phyloP scores from a whole-genome alignment of 2,888 invertebrate genomes.

The Kryphioiulus occultus region DNA sequence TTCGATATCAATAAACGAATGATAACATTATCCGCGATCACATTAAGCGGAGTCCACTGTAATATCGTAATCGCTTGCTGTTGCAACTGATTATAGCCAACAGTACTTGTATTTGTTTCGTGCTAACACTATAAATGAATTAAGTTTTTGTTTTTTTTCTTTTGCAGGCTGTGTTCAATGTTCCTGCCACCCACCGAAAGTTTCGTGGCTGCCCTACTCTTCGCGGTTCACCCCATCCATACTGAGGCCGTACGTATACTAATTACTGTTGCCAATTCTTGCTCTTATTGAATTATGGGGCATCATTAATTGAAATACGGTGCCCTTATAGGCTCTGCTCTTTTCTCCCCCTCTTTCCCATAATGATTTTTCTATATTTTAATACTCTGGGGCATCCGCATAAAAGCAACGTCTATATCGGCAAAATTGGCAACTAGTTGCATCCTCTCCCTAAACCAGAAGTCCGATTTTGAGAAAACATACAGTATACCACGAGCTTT shows the following conservation, averaged over 20 bases:
- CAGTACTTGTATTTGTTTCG: too few relatives aligned
- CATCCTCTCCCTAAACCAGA: neutral
- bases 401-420: neutral
- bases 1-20: too few relatives aligned
- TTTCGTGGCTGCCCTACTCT: slow-evolving; percentile 89
- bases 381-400: slow-evolving; percentile 13
- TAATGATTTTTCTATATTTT: slow-evolving; percentile 19
- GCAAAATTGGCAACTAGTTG: slow-evolving; percentile 7
- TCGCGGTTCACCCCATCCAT: slow-evolving; percentile 96
- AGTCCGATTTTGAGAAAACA: neutral
- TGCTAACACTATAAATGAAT: neutral
- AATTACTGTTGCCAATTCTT: slow-evolving; percentile 18
- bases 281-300: slow-evolving; percentile 48
- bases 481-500: neutral
- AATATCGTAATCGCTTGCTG: too few relatives aligned
- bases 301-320: neutral
- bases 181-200: slow-evolving; percentile 84
- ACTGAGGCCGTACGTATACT: slow-evolving; percentile 87
- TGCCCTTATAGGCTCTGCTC: neutral
- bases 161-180: slow-evolving; percentile 73
- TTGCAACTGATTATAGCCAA: too few relatives aligned
- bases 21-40: too few relatives aligned
- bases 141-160: neutral
- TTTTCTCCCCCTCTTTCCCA: neutral
- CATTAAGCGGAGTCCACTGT: too few relatives aligned